Evolutionary conservation across 2,797 vertebrate genomes (phyloP).

Genomic region (Crenuchus spilurus): DNA sequence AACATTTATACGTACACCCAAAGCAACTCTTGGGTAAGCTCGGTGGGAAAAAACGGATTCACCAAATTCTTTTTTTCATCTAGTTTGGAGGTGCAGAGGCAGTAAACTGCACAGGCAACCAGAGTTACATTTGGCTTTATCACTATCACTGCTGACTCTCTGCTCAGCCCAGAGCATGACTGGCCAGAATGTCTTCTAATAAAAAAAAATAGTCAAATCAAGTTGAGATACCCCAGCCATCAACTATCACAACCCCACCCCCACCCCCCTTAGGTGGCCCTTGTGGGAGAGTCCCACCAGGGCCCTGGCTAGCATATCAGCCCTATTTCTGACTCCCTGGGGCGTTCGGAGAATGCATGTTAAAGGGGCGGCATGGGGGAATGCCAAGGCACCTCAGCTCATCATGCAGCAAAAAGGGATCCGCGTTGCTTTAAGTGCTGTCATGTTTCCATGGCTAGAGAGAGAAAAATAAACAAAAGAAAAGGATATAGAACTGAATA

Average conservation of each 20-base stretch:
- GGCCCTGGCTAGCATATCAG: constrained; percentile 67
- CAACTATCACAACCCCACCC: constrained; percentile 38
- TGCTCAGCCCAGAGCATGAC: constrained; percentile 55
- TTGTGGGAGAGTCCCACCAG: constrained; percentile 63
- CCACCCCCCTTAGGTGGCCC: constrained; percentile 61
- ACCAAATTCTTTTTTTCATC: constrained; percentile 65
- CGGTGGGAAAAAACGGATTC: constrained; percentile 46
- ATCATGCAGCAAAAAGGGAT: constrained; percentile 77
- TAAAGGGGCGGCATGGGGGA: constrained; percentile 73
- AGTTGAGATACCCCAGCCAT: constrained; percentile 65
- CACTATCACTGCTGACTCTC: neutral
- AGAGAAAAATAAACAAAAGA: constrained; percentile 46
- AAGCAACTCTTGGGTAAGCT: constrained; percentile 8
- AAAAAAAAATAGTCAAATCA: constrained; percentile 78
- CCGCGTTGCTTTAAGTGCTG: constrained; percentile 68
- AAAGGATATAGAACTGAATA: constrained; percentile 41
- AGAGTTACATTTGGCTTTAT: neutral
- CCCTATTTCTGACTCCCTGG: constrained; percentile 81
- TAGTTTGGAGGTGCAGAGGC: constrained; percentile 38
- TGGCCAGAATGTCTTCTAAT: constrained; percentile 76
- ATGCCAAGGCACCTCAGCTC: constrained; percentile 81
- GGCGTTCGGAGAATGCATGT: constrained; percentile 82
- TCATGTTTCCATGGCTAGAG: constrained; percentile 56
- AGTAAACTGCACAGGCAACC: constrained; percentile 32
- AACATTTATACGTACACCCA: constrained; percentile 28